Base-by-base conservation (phyloP, 2,113 vertebrate genomes). In the Dicentrarchus labrax region DNA sequence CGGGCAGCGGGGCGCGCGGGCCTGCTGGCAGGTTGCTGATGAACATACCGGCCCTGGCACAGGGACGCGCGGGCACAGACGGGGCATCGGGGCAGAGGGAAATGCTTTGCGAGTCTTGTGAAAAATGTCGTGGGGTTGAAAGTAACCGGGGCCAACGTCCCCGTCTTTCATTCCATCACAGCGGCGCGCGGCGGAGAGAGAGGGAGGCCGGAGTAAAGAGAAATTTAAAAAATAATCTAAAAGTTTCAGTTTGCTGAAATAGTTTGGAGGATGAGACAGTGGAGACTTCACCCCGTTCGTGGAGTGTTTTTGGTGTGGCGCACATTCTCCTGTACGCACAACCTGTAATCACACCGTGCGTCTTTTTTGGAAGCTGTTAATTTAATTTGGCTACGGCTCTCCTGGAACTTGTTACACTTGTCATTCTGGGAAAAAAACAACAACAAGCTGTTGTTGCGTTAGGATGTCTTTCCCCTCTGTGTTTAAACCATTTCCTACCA, bases 1-100 rank as follows among this genome's bases (percentile, higher is more conserved):
- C 88, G 86, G 92, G 90, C 87, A 85, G 92, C 85, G 88, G 91
- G 93, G 90, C 88, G 86, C 87, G 91, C 94, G 94, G 30, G 94
- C 95, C 95, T 93, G 89, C 83, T 81, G 84, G 87, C 86, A 89
- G 82, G 88, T 92, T 92, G 88, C 92, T 92, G 88, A 75, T 78
- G 72, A 91, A 92, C 94, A 93, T 38, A 83, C 80, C 84, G 86
- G 90, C 77, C 82, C 77, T 92, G 91, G 92, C 92, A 87, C 88
- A 16, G 67, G 30, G 70, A 84, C 67, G 82, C 86, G 48, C 76
- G 87, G 78, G 76, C 89, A 89, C 85, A 85, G 82, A 83, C 66
- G 83, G 78, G 77, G 64, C 36, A 59, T 5, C 16, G 47, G 76
- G 59, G 74, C 47, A 47, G 64, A 57, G 82, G 77, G 83, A 80